These are phyloP conservation scores for Diplodus puntazzo DNA, from an alignment of 2,797 vertebrate genomes.

Conservation along the genomic window DNA sequence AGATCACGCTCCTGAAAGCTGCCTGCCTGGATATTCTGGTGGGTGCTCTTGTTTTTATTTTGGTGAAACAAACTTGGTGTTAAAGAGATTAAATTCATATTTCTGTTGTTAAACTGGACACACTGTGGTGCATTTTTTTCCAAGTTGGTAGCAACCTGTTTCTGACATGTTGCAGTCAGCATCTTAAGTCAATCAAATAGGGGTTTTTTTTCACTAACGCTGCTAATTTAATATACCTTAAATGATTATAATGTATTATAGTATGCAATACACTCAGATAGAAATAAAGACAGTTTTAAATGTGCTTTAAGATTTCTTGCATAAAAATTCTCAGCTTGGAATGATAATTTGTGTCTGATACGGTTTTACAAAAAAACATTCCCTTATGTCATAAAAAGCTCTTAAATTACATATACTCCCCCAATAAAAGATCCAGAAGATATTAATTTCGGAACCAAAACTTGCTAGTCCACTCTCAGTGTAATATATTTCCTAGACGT, in stretches of 20 bases:
- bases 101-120: background rate
- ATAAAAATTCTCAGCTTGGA: too few relatives aligned
- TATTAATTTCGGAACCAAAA: too few relatives aligned
- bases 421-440: too few relatives aligned
- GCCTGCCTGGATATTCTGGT: conserved; percentile 99
- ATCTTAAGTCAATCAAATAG: background rate
- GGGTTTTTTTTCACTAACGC: background rate
- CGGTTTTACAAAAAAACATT: too few relatives aligned
- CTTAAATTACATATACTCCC: too few relatives aligned
- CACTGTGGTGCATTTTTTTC: too few relatives aligned
- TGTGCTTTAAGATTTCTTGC: too few relatives aligned
- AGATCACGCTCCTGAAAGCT: conserved; percentile 98
- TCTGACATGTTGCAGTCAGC: background rate
- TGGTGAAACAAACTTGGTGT: background rate
- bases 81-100: rapidly evolving
- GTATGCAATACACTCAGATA: background rate
- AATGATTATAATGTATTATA: background rate
- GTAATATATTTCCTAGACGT: too few relatives aligned
- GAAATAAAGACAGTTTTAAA: background rate
- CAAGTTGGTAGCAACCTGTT: too few relatives aligned
- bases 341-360: too few relatives aligned
- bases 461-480: too few relatives aligned
- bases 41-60: conserved; percentile 65
- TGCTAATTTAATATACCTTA: background rate
- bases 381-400: too few relatives aligned